A percentile compares a stretch with the other conserved stretches of the same genome.
phyloP scores from a whole-genome alignment of 2,797 vertebrate genomes.

The Coccyzus lansbergi region DNA sequence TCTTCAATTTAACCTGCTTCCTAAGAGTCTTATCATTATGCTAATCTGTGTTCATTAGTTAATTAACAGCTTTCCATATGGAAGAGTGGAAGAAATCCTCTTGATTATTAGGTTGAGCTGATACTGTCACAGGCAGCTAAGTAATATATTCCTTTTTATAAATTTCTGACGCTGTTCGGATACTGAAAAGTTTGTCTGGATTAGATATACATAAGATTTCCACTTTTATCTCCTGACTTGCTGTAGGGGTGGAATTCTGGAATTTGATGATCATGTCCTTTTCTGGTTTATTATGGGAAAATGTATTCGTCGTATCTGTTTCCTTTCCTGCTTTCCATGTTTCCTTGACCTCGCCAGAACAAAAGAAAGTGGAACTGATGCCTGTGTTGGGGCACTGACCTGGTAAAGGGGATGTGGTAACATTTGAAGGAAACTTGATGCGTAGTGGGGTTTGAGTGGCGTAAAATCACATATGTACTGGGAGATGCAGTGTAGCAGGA shows the following conservation, averaged over 20 bases:
- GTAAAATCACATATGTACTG: neutral
- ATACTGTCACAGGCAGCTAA: constrained; percentile 22
- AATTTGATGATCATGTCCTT: neutral
- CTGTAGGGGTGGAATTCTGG: neutral
- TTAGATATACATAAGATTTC: neutral
- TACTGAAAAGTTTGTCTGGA: neutral
- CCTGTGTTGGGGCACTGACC: neutral
- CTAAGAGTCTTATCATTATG: neutral
- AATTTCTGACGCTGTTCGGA: neutral
- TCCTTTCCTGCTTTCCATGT: neutral
- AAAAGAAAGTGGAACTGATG: neutral
- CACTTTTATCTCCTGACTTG: neutral
- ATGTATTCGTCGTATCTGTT: neutral
- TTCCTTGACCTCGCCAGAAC: neutral
- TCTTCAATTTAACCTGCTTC: constrained; percentile 53
- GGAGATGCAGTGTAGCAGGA: neutral
- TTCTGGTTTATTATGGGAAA: neutral
- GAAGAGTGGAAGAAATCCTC: constrained; percentile 20
- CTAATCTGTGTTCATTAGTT: constrained; percentile 64
- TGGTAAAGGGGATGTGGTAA: neutral
- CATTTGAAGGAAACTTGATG: neutral
- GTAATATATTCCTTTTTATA: neutral
- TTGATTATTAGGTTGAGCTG: constrained; percentile 46
- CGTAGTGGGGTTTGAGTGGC: neutral
- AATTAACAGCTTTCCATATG: constrained; percentile 55